phyloP scores from a whole-genome alignment of 2,888 invertebrate genomes.

The Aporophyla lueneburgensis region DNA sequence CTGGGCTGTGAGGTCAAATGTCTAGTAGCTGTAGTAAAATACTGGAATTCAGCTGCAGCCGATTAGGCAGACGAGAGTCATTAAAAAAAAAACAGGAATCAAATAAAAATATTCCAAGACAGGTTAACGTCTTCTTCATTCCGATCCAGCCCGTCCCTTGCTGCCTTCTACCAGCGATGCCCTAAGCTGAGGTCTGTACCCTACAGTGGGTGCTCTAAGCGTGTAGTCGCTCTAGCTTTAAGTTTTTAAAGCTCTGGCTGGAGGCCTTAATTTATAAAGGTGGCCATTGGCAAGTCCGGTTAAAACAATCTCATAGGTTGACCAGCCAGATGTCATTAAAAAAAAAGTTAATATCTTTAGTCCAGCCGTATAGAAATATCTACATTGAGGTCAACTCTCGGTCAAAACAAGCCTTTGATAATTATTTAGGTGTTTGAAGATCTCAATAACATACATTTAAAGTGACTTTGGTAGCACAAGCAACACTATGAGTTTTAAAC shows the following conservation, averaged over 20 bases:
- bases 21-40: no score
- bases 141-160: no score
- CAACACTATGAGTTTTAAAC: slow-evolving; percentile 19
- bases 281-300: no score
- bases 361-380: not conserved
- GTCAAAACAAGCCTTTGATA: not conserved
- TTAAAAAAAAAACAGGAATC: not conserved
- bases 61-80: not conserved
- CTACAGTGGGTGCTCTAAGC: no score
- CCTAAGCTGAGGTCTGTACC: no score
- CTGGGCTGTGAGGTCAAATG: not conserved
- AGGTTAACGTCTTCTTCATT: not conserved
- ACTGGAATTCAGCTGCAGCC: no score
- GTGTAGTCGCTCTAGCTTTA: no score
- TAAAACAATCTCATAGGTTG: no score
- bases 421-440: not conserved
- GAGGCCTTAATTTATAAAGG: no score
- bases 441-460: not conserved
- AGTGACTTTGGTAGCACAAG: not conserved
- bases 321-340: no score
- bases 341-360: not conserved
- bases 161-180: no score
- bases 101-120: not conserved
- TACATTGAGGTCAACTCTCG: not conserved
- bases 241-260: no score